Conservation (phyloP, 2,113 vertebrate genomes). For the Campylorhamphus procurvoides region DNA sequence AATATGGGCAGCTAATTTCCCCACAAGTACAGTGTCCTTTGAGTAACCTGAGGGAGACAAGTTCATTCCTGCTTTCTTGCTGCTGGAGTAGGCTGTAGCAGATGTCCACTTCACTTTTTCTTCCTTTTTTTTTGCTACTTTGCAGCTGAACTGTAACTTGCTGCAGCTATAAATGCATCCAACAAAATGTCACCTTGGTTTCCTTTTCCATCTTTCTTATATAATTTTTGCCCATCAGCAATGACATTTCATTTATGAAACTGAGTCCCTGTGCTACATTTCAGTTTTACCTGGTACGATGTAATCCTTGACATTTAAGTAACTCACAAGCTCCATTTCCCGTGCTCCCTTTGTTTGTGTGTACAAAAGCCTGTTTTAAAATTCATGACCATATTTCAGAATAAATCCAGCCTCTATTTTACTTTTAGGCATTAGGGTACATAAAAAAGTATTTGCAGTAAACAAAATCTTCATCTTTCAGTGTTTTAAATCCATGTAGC, state of each 20-base stretch:
- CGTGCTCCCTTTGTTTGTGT: neutral
- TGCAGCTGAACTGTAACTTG: neutral
- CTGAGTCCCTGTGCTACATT: constrained; percentile 8
- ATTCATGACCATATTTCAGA: constrained; percentile 27
- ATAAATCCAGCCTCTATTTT: constrained; percentile 24
- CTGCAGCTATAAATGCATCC: constrained; percentile 33
- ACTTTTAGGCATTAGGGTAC: neutral
- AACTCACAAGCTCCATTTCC: constrained; percentile 12
- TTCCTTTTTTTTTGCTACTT: neutral
- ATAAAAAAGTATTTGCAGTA: neutral
- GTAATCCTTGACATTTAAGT: constrained; percentile 61
- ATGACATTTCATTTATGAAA: constrained; percentile 63
- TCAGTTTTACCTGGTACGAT: constrained; percentile 29
- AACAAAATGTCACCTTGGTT: constrained; percentile 10
- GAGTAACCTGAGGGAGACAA: neutral
- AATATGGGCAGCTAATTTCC: neutral
- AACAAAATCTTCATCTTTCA: neutral
- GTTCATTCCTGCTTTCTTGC: neutral
- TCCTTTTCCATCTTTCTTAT: constrained; percentile 15
- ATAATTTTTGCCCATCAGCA: constrained; percentile 51
- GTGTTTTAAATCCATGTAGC: neutral
- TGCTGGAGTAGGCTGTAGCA: neutral
- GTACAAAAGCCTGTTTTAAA: constrained; percentile 23
- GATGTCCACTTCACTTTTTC: neutral
- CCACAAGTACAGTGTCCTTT: neutral